Conservation (phyloP, 2,888 invertebrate species). For the Ernsta delagoae region DNA sequence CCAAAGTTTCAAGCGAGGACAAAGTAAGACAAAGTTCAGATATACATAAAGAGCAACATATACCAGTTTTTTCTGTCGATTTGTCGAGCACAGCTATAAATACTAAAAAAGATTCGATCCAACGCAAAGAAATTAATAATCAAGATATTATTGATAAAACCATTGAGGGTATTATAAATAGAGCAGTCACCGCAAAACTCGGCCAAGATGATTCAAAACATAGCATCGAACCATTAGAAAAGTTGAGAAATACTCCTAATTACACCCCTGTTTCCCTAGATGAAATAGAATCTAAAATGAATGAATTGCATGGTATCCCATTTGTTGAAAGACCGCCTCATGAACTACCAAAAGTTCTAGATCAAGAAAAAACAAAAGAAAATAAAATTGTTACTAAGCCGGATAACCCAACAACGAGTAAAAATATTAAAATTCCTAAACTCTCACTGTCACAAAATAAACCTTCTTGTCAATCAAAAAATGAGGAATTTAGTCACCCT, state of each 20-base stretch:
- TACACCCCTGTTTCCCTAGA: conserved; percentile 56
- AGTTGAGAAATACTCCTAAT: conserved; percentile 44
- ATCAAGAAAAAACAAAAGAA: conserved; percentile 42
- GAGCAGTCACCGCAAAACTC: conserved; percentile 55
- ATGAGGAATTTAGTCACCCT: conserved; percentile 38
- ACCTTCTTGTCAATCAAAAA: conserved; percentile 46
- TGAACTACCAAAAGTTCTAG: conserved; percentile 59
- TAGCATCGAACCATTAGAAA: conserved; percentile 46
- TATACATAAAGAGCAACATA: conserved; percentile 33
- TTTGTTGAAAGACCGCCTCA: conserved; percentile 69
- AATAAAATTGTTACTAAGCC: conserved; percentile 50
- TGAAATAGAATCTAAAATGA: conserved; percentile 79
- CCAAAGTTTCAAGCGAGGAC: background rate
- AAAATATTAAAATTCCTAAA: conserved; percentile 57
- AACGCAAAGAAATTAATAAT: conserved; percentile 64
- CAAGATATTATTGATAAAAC: conserved; percentile 76
- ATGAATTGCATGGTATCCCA: conserved; percentile 76
- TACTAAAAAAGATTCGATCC: conserved; percentile 50
- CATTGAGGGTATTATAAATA: conserved; percentile 74
- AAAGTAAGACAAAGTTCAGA: conserved; percentile 1
- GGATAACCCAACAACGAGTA: conserved; percentile 51
- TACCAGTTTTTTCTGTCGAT: conserved; percentile 10
- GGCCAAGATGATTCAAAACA: conserved; percentile 52
- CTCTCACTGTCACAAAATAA: conserved; percentile 55
- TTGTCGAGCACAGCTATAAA: conserved; percentile 5